These are phyloP conservation scores for Chaunax sp. DNA, from an alignment of 2,797 vertebrate genomes.

Conservation along the genomic window DNA sequence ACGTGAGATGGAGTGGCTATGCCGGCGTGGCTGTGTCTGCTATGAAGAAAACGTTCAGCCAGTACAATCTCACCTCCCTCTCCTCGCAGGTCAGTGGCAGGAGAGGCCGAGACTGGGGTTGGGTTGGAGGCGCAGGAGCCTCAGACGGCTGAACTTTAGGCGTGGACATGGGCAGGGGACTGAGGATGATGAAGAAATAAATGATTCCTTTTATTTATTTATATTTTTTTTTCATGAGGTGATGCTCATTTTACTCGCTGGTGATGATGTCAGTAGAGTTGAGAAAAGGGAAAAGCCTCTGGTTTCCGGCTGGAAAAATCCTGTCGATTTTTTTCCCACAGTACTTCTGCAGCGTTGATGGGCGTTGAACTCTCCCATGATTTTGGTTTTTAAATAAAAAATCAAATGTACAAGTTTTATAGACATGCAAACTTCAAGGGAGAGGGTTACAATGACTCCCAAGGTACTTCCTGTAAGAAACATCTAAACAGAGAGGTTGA, in stretches of 20 bases:
- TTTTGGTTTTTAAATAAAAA: neutral
- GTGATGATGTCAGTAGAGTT: slow-evolving; percentile 9
- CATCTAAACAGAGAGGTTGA: neutral
- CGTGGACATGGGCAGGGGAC: slow-evolving; percentile 22
- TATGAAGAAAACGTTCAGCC: slow-evolving; percentile 87
- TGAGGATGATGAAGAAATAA: slow-evolving; percentile 16
- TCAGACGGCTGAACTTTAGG: slow-evolving; percentile 45
- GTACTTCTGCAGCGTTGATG: neutral
- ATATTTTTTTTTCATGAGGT: neutral
- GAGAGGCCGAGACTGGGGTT: slow-evolving; percentile 44
- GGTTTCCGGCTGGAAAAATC: neutral
- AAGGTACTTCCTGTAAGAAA: neutral
- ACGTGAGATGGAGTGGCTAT: slow-evolving; percentile 84
- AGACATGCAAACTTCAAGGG: too few species aligned
- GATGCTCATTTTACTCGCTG: slow-evolving; percentile 6
- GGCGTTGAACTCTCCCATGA: neutral
- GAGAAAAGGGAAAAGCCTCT: neutral
- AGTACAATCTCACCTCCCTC: slow-evolving; percentile 83
- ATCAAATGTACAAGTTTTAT: neutral
- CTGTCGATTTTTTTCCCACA: neutral
- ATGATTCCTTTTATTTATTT: neutral
- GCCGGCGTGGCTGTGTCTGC: slow-evolving; percentile 82
- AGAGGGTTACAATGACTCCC: neutral
- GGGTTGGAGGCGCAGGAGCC: slow-evolving; percentile 33
- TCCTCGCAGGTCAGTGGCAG: slow-evolving; percentile 84